These are phyloP conservation scores for Littorina saxatilis DNA, from an alignment of 1,140 invertebrate species.

Conservation along the genomic window DNA sequence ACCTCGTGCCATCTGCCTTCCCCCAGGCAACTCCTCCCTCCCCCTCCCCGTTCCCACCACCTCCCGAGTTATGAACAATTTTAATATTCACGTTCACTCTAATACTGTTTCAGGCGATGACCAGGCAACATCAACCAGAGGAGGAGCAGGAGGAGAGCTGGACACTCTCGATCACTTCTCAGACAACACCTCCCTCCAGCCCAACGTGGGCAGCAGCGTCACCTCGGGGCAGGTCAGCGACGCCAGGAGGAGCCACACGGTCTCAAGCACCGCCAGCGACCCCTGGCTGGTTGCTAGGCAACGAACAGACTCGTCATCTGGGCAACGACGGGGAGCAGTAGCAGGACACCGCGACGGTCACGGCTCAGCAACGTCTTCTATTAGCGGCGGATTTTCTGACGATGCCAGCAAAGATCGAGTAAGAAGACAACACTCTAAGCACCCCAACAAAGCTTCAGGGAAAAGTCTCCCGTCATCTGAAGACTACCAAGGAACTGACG, in stretches of 20 bases:
- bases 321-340: background rate
- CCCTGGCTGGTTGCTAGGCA: background rate
- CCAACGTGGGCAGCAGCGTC: slow-evolving; percentile 53
- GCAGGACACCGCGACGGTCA: background rate
- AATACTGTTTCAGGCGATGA: slow-evolving; percentile 12
- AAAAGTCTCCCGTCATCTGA: no score
- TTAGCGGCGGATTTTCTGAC: no score
- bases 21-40: no score
- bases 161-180: slow-evolving; percentile 38
- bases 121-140: no score
- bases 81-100: no score
- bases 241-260: background rate
- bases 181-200: slow-evolving; percentile 51
- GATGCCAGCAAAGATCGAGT: no score
- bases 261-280: slow-evolving; percentile 16
- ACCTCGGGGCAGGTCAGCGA: slow-evolving; percentile 33
- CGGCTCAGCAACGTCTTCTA: no score
- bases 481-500: no score
- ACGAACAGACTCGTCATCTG: background rate
- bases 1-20: no score
- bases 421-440: no score
- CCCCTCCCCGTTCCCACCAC: no score
- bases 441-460: no score
- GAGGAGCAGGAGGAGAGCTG: slow-evolving; percentile 5
- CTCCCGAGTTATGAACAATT: background rate